Conservation (phyloP, 2,113 vertebrate species). For the Martes martes region DNA sequence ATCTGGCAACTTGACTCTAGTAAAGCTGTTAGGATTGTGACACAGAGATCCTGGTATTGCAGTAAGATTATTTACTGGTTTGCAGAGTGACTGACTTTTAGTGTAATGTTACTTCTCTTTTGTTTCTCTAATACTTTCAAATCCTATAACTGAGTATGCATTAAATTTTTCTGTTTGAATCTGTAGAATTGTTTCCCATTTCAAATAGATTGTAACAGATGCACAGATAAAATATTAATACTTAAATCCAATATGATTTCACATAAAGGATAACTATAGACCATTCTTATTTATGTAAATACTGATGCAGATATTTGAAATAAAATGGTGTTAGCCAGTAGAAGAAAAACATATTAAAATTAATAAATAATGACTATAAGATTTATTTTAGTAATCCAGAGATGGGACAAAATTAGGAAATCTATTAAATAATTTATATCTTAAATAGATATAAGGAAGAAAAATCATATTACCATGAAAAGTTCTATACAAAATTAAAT, state of each 20-base stretch:
- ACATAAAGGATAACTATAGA: neutral
- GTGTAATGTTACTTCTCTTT: neutral
- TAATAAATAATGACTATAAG: neutral
- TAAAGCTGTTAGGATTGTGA: neutral
- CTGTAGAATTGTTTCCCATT: neutral
- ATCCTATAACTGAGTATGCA: neutral
- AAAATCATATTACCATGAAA: neutral
- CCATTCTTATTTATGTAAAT: neutral
- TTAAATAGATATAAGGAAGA: neutral
- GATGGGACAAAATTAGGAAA: neutral
- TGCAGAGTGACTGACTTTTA: neutral
- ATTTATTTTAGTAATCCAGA: neutral
- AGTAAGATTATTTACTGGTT: neutral
- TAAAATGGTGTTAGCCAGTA: neutral
- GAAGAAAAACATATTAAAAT: slow-evolving; percentile 14
- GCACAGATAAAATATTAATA: neutral
- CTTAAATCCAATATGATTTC: neutral
- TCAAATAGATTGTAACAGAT: neutral
- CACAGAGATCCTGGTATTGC: neutral
- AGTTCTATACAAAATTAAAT: neutral
- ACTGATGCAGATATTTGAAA: neutral
- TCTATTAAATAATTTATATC: neutral
- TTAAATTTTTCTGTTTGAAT: neutral
- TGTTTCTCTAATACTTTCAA: neutral
- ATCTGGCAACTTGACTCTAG: neutral